A percentile compares a stretch with the other conserved stretches of the same genome.
Conservation (phyloP, 1,140 invertebrate genomes). For the Colletes latitarsis region DNA sequence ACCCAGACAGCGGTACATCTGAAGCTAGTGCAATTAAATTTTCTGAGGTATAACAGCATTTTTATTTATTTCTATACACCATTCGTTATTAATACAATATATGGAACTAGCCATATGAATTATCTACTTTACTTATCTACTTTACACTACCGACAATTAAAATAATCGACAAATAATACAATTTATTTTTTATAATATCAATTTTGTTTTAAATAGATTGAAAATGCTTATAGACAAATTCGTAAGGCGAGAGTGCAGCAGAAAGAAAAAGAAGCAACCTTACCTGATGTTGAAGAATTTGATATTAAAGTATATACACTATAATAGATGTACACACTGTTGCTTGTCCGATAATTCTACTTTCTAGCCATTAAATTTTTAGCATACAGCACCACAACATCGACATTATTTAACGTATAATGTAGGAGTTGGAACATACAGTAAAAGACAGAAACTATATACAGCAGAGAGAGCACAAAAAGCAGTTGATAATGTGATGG, state of each 20-base stretch:
- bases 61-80: background rate
- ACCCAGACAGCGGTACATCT: slow-evolving; percentile 89
- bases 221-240: slow-evolving; percentile 82
- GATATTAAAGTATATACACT: slow-evolving; percentile 79
- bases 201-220: slow-evolving; percentile 73
- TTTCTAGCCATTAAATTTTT: slow-evolving; percentile 57
- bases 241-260: slow-evolving; percentile 74
- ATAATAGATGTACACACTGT: slow-evolving; percentile 4
- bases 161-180: background rate
- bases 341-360: slow-evolving; percentile 26
- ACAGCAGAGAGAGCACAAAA: slow-evolving; percentile 85
- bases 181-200: background rate
- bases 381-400: slow-evolving; percentile 94
- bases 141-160: too few relatives aligned
- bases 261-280: slow-evolving; percentile 78
- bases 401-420: slow-evolving; percentile 92
- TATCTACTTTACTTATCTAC: too few relatives aligned
- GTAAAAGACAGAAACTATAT: slow-evolving; percentile 89
- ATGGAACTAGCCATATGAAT: background rate
- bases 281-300: slow-evolving; percentile 77
- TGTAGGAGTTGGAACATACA: slow-evolving; percentile 88
- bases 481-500: slow-evolving; percentile 88
- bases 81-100: background rate
- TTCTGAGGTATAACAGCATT: slow-evolving; percentile 81
- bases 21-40: slow-evolving; percentile 88